Base-by-base conservation (phyloP, 2,888 invertebrate species). In the Volucella bombylans region DNA sequence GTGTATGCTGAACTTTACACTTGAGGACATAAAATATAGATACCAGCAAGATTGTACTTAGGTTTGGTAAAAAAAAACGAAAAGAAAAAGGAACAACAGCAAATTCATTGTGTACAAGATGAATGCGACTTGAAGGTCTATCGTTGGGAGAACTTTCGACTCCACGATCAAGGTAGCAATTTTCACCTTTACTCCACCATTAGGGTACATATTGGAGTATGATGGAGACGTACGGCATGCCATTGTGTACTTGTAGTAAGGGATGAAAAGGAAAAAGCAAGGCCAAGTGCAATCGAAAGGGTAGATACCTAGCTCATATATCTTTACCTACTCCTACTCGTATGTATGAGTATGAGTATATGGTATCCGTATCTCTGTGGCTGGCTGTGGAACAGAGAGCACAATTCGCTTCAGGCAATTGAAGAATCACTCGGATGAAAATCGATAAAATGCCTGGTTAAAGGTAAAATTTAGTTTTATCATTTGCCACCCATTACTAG, bases 391-490 rank as follows among this genome's bases (percentile, higher is more conserved):
- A 61, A 54, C 8, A 12, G 78, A 45, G 76, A 55, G 45, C 38
- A 38, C 69, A 76, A 73, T 78, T 47, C 50, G 55, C 86, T 86
- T 55, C 82, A 76, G 86, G 86, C 86, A 77, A 86, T 86, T 74
- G 81, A 45, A 65, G 80, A 78, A 86, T 77, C 73, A 86, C 78
- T 86, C 86, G 74, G 69, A 82, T 82, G 78, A 82, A 86, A 86
- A 86, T 86, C 86, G 82, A 86, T 86, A 86, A 79, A 86, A 69
- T 65, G 65, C 54, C 62, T 59, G 61, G 77, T 68, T 77, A 57
- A 64, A 71, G 78, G 62, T 55, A 59, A 76, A 85, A 76, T 80
- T 80, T 85, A 80, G 83, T 76, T 85, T 76, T 71, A 80, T 80
- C 83, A 76, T 76, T 69, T 62, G 67, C 67, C 52, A 31, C 31